Percentiles rank a stretch among this genome's conserved stretches.
These are phyloP conservation scores for Oxyruncus cristatus DNA, from an alignment of 2,113 vertebrate species.

Conservation along the genomic window DNA sequence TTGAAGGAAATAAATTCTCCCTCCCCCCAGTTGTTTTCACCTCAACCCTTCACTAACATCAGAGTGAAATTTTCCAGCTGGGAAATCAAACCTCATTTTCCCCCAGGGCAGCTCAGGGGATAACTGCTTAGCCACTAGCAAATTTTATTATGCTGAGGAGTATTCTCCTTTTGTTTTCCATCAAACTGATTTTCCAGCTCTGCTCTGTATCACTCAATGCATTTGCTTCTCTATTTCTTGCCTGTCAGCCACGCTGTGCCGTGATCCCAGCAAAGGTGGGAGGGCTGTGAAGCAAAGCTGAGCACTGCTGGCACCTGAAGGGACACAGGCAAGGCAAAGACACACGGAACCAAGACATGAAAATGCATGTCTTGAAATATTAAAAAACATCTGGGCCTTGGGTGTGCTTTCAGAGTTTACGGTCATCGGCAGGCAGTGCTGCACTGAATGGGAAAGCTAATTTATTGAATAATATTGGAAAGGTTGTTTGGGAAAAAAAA, in stretches of 20 bases:
- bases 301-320: background rate
- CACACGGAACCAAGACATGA: background rate
- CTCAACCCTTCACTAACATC: background rate
- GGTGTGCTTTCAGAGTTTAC: background rate
- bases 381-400: background rate
- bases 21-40: background rate
- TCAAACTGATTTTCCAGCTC: conserved; percentile 5
- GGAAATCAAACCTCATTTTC: background rate
- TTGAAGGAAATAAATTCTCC: background rate
- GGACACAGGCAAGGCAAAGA: background rate
- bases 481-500: background rate
- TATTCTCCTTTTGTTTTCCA: conserved; percentile 10
- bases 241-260: background rate
- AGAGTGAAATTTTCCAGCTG: background rate
- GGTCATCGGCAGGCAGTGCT: background rate
- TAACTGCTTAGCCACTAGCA: background rate
- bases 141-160: background rate
- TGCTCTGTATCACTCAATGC: background rate
- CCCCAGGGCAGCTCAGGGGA: background rate
- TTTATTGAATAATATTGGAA: background rate
- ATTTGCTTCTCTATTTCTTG: background rate
- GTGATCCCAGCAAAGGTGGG: background rate
- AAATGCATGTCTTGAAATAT: background rate
- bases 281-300: background rate
- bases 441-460: background rate